Conservation (phyloP, 2,797 vertebrate genomes). For the Bovichtus variegatus region DNA sequence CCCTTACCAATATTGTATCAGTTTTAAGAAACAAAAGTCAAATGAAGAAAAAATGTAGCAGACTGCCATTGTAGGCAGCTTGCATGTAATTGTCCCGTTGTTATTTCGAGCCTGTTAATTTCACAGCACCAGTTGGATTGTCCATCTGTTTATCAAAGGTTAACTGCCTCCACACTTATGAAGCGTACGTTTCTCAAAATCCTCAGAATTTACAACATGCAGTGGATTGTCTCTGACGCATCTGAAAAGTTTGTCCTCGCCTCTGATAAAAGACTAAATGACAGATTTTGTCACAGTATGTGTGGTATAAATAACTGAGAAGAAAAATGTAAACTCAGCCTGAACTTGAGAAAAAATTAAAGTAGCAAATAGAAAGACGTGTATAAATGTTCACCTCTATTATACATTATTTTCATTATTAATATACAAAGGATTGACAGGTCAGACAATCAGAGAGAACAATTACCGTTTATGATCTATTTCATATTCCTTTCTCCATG, state of each 20-base stretch:
- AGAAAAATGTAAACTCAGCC: slow-evolving; percentile 24
- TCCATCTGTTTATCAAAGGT: slow-evolving; percentile 95
- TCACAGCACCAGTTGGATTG: slow-evolving; percentile 89
- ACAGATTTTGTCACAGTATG: slow-evolving; percentile 39
- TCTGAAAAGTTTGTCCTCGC: slow-evolving; percentile 53
- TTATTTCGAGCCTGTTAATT: slow-evolving; percentile 87
- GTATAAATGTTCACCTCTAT: slow-evolving; percentile 1
- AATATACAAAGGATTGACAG: slow-evolving; percentile 22
- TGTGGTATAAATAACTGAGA: slow-evolving; percentile 51
- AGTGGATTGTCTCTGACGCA: slow-evolving; percentile 47
- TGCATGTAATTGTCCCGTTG: slow-evolving; percentile 74
- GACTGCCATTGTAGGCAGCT: slow-evolving; percentile 52
- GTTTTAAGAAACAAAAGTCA: slow-evolving; percentile 39
- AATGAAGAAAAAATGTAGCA: slow-evolving; percentile 47
- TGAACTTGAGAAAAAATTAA: slow-evolving; percentile 23
- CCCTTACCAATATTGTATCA: background rate
- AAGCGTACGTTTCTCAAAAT: slow-evolving; percentile 85
- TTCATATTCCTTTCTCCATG: slow-evolving; percentile 22
- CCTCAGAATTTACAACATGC: slow-evolving; percentile 61
- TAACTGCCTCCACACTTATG: slow-evolving; percentile 89
- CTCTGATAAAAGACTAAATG: slow-evolving; percentile 38
- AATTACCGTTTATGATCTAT: slow-evolving; percentile 17
- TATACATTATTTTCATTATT: slow-evolving; percentile 8
- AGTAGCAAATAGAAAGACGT: slow-evolving; percentile 3
- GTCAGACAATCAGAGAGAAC: slow-evolving; percentile 17